Conservation (phyloP, 2,113 vertebrate genomes). For the Micronycteris hirsuta region DNA sequence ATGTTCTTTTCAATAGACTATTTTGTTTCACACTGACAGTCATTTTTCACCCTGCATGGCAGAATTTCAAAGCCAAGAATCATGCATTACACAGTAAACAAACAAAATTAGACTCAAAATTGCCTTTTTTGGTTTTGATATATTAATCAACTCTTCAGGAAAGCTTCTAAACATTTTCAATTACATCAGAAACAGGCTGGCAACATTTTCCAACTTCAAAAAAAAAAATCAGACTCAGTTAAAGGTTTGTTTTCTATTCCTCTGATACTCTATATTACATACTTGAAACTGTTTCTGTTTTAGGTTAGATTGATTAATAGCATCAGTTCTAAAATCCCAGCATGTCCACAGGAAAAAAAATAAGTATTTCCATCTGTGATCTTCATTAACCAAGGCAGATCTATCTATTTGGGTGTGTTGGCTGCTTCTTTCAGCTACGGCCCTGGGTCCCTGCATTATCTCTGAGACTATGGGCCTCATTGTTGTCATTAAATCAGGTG, state of each 20-base stretch:
- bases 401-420: constrained; percentile 12
- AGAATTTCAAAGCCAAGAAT: constrained; percentile 77
- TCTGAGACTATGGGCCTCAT: background rate
- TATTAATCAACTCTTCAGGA: constrained; percentile 62
- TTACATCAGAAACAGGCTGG: constrained; percentile 41
- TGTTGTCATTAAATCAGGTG: background rate
- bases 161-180: constrained; percentile 57
- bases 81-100: constrained; percentile 73
- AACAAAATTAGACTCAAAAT: constrained; percentile 59
- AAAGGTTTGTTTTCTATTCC: constrained; percentile 33
- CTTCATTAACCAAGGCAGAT: constrained; percentile 51
- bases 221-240: constrained; percentile 59
- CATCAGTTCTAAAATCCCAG: constrained; percentile 60
- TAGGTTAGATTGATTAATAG: constrained; percentile 70
- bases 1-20: constrained; percentile 73
- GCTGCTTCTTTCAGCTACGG: background rate
- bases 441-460: background rate
- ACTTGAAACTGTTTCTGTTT: constrained; percentile 63
- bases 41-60: constrained; percentile 78
- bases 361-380: constrained; percentile 55
- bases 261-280: constrained; percentile 43
- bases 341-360: constrained; percentile 21
- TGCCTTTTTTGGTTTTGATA: constrained; percentile 60
- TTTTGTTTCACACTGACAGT: constrained; percentile 75
- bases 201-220: constrained; percentile 53